These are phyloP conservation scores for Mycalesis mineus DNA, from an alignment of 2,888 invertebrate species.

Conservation along the genomic window DNA sequence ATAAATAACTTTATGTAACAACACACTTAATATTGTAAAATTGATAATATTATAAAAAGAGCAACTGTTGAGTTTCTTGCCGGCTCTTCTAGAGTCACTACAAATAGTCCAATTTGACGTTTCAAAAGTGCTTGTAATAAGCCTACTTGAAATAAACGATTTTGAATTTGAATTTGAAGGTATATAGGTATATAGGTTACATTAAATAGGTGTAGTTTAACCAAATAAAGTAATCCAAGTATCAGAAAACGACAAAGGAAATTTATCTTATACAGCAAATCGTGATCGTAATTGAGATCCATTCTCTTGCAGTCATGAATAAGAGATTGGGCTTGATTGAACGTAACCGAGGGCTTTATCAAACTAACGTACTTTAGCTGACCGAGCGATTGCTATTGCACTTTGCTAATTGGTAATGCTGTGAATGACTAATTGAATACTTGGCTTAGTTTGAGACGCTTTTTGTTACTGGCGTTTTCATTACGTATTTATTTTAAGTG, in stretches of 20 bases:
- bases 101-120: too few relatives aligned
- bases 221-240: background rate
- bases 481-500: too few relatives aligned
- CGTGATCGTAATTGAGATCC: constrained; percentile 19
- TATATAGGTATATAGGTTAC: too few relatives aligned
- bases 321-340: constrained; percentile 34
- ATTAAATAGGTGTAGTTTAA: background rate
- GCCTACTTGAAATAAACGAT: too few relatives aligned
- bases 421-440: background rate
- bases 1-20: too few relatives aligned
- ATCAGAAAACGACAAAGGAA: background rate
- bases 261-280: constrained; percentile 9
- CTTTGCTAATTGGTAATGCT: constrained; percentile 15
- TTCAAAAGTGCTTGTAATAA: too few relatives aligned
- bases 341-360: constrained; percentile 34
- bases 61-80: too few relatives aligned
- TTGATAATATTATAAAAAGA: too few relatives aligned
- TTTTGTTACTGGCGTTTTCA: background rate
- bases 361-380: constrained; percentile 25
- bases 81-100: too few relatives aligned
- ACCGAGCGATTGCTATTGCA: constrained; percentile 21
- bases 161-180: too few relatives aligned
- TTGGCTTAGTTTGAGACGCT: background rate
- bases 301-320: constrained; percentile 29
- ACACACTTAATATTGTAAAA: too few relatives aligned